These are phyloP conservation scores for Stramonita haemastoma DNA, from an alignment of 2,888 invertebrate species.

Conservation along the genomic window DNA sequence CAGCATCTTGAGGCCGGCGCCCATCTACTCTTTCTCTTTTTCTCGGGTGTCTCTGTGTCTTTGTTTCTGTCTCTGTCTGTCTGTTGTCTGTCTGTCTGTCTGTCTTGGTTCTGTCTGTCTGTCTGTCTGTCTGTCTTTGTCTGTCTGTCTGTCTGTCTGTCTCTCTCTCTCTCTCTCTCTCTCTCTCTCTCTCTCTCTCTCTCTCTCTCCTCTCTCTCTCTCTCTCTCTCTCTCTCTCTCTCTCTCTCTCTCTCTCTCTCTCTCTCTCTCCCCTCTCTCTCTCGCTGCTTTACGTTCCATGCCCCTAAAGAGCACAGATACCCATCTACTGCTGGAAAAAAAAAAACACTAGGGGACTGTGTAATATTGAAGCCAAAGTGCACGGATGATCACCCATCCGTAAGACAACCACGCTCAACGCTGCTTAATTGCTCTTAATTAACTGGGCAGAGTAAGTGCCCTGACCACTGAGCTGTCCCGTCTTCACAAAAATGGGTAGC, in stretches of 20 bases:
- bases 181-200: not conserved
- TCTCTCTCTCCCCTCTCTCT: not conserved
- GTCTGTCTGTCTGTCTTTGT: not conserved
- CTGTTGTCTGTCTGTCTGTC: slow-evolving; percentile 9
- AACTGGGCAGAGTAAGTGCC: too few relatives aligned
- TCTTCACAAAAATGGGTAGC: too few relatives aligned
- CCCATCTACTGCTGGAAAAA: not conserved
- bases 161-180: not conserved
- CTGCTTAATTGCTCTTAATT: not conserved
- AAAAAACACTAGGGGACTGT: not conserved
- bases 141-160: too few relatives aligned
- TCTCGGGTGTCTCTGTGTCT: slow-evolving; percentile 2
- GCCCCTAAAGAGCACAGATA: not conserved
- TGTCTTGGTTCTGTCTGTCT: not conserved
- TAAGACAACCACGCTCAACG: not conserved
- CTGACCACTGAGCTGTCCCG: too few relatives aligned
- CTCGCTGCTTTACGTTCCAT: not conserved
- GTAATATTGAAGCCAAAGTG: not conserved
- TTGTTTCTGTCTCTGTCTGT: slow-evolving; percentile 18
- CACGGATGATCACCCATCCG: not conserved
- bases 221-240: not conserved
- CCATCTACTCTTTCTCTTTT: not conserved
- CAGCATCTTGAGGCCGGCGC: not conserved
- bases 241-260: slow-evolving; percentile 10
- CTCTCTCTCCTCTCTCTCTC: not conserved